A percentile compares a stretch with the other conserved stretches of the same genome.
Evolutionary conservation across 1,140 invertebrate genomes (phyloP).

Genomic region (Caenorhabditis remanei): DNA sequence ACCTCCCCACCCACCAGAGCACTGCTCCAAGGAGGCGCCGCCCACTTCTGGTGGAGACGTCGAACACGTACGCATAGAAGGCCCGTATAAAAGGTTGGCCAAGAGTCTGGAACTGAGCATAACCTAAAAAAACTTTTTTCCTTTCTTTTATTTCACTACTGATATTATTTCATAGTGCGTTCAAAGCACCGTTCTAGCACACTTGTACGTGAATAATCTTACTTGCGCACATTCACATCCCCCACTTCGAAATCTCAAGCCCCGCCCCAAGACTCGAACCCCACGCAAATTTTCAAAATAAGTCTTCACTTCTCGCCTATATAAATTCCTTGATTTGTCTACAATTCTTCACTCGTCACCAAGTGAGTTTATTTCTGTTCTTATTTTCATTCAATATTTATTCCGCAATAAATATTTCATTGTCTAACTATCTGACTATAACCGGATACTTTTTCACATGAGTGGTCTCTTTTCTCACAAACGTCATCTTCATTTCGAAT

Average conservation of each 20-base stretch:
- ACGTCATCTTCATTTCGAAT: neutral
- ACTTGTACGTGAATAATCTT: neutral
- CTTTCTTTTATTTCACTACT: neutral
- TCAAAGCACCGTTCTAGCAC: neutral
- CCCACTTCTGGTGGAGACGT: conserved; percentile 28
- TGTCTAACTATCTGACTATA: too few species aligned
- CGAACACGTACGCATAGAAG: conserved; percentile 4
- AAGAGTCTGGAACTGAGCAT: neutral
- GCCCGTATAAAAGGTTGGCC: conserved; percentile 13
- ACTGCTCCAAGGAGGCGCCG: neutral
- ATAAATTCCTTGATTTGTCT: conserved; percentile 40
- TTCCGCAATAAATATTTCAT: neutral
- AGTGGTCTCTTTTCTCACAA: neutral
- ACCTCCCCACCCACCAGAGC: conserved; percentile 33
- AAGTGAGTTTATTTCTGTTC: conserved; percentile 20
- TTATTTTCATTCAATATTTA: neutral
- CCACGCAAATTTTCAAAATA: conserved; percentile 42
- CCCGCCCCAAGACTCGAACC: neutral
- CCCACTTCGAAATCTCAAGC: neutral
- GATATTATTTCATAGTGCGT: too few species aligned
- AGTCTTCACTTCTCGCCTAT: conserved; percentile 35
- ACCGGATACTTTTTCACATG: neutral
- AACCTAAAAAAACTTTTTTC: neutral
- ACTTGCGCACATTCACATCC: neutral
- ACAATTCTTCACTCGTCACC: conserved; percentile 18